These are phyloP conservation scores for Chrysotoxum bicinctum DNA, from an alignment of 2,888 invertebrate species.

Conservation along the genomic window DNA sequence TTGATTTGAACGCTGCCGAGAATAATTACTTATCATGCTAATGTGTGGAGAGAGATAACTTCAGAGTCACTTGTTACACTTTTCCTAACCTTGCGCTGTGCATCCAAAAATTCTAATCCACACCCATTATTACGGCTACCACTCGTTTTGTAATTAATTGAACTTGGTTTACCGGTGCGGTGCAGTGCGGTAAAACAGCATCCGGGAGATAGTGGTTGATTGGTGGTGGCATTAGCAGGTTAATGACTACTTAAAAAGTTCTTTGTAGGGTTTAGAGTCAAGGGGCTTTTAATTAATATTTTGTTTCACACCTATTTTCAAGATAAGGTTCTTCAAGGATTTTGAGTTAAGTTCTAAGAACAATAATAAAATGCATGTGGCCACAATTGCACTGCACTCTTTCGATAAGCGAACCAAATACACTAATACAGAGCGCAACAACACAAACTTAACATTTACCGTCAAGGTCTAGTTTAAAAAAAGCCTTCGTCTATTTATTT, in stretches of 20 bases:
- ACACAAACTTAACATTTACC: no score
- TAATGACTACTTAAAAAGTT: not conserved
- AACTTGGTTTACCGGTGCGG: not conserved
- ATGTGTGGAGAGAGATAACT: not conserved
- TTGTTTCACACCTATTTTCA: not conserved
- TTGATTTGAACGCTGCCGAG: not conserved
- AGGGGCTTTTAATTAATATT: not conserved
- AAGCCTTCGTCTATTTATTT: no score
- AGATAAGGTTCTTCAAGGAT: not conserved
- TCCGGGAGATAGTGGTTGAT: not conserved
- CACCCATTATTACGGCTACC: not conserved
- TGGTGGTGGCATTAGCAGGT: not conserved
- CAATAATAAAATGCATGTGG: no score
- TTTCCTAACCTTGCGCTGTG: not conserved
- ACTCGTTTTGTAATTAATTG: not conserved
- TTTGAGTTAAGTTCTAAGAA: no score
- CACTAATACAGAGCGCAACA: no score
- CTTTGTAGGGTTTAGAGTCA: not conserved
- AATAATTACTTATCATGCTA: constrained; percentile 9
- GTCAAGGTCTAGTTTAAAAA: no score
- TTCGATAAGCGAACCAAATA: no score
- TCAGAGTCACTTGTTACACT: constrained; percentile 6
- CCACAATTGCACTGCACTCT: no score
- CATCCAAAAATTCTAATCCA: not conserved
- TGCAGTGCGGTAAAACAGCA: not conserved